Percentiles rank a stretch among this genome's conserved stretches.
These are phyloP conservation scores for Prolemur simus DNA, from an alignment of 2,113 vertebrate species.

Conservation along the genomic window DNA sequence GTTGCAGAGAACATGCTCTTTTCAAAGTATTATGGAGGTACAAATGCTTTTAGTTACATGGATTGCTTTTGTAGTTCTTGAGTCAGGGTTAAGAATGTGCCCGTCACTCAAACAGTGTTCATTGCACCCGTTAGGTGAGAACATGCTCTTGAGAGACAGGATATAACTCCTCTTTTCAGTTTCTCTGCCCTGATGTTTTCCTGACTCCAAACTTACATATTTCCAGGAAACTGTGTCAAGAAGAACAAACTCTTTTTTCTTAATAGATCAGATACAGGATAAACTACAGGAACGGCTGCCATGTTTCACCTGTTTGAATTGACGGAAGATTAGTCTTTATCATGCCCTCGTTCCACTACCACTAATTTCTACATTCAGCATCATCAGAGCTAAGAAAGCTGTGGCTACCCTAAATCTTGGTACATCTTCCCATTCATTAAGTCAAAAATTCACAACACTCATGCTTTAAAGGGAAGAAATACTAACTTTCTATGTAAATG, in stretches of 20 bases:
- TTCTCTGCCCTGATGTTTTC: background rate
- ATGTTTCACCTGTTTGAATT: background rate
- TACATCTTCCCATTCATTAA: background rate
- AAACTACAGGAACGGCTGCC: accelerated
- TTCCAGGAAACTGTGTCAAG: accelerated
- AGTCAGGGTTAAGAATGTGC: too few species aligned
- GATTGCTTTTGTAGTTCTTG: too few species aligned
- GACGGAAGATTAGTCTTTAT: background rate
- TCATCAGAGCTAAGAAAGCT: background rate
- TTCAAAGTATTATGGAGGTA: too few species aligned
- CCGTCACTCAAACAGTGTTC: too few species aligned
- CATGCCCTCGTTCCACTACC: background rate
- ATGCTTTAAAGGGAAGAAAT: background rate
- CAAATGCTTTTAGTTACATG: too few species aligned
- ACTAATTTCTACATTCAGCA: background rate
- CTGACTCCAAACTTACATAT: background rate
- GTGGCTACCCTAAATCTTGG: background rate
- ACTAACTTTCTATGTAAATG: background rate
- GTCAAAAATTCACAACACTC: background rate
- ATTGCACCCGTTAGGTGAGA: background rate
- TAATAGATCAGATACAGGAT: background rate
- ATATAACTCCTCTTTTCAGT: background rate
- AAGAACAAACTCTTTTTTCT: background rate
- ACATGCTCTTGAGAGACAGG: accelerated
- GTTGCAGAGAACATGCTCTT: background rate